Conservation (phyloP, 2,888 invertebrate genomes). For the Dastarcus helophoroides region DNA sequence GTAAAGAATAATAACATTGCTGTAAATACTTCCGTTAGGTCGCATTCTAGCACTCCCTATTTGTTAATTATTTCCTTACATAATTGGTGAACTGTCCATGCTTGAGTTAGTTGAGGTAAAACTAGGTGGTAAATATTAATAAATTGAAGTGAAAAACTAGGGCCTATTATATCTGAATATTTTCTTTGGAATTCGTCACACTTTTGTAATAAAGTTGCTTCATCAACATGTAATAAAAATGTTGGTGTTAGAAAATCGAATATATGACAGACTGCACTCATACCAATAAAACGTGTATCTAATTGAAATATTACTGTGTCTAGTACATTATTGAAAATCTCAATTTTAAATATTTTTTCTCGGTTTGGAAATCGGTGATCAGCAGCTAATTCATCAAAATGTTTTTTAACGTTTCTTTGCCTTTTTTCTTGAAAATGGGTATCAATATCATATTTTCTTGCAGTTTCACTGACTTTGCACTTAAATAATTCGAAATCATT, state of each 20-base stretch:
- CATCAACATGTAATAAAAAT: constrained; percentile 18
- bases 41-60: no score
- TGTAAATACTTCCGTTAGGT: no score
- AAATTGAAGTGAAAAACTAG: no score
- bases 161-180: no score
- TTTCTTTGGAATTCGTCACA: no score
- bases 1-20: no score
- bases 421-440: constrained; percentile 14
- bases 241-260: constrained; percentile 21
- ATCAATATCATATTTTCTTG: constrained; percentile 14
- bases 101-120: no score
- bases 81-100: no score
- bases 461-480: constrained; percentile 20
- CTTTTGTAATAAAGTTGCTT: no score
- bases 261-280: constrained; percentile 20
- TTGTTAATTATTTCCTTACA: no score
- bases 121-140: no score
- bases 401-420: constrained; percentile 20
- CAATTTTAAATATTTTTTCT: constrained; percentile 11
- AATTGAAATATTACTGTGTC: constrained; percentile 20
- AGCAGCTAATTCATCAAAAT: constrained; percentile 16
- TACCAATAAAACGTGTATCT: constrained; percentile 20
- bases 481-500: constrained; percentile 19
- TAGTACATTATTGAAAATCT: constrained; percentile 21
- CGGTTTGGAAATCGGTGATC: constrained; percentile 14